A percentile compares a stretch with the other conserved stretches of the same genome.
Evolutionary conservation across 2,797 vertebrate genomes (phyloP).

Genomic region (Acipenser transmontanus): DNA sequence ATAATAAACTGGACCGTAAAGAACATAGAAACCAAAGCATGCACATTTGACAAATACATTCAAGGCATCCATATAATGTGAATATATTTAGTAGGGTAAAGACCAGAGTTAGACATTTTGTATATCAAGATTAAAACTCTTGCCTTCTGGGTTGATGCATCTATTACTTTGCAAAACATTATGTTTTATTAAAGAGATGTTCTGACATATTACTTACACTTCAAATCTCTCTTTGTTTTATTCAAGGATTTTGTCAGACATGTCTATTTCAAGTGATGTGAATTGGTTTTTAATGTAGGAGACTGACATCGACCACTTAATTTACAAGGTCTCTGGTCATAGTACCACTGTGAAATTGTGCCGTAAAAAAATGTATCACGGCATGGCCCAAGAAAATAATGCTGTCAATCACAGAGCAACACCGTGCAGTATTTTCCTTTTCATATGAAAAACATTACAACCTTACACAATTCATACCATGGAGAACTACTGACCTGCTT

Average conservation of each 20-base stretch:
- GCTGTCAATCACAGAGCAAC: conserved; percentile 19
- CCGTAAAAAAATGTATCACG: conserved; percentile 12
- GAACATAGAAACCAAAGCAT: background rate
- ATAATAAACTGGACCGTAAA: background rate
- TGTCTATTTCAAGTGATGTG: conserved; percentile 31
- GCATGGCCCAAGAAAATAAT: conserved; percentile 23
- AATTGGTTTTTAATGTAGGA: conserved; percentile 32
- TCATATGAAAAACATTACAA: background rate
- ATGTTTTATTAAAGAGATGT: conserved; percentile 36
- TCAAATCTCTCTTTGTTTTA: conserved; percentile 28
- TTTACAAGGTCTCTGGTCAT: conserved; percentile 15
- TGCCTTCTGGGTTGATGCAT: conserved; percentile 25
- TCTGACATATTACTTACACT: conserved; percentile 43
- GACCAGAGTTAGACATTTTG: conserved; percentile 6
- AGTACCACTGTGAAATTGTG: conserved; percentile 19
- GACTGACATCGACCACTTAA: conserved; percentile 20
- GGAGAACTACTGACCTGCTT: background rate
- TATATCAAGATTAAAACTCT: conserved; percentile 11
- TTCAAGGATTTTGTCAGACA: conserved; percentile 30
- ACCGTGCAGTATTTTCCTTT: conserved; percentile 13
- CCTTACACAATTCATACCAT: background rate
- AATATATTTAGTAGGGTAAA: conserved; percentile 2
- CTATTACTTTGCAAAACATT: conserved; percentile 32
- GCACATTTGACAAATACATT: background rate
- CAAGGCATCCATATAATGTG: background rate